Base-by-base conservation (phyloP, 2,113 vertebrate genomes). In the Myrmophylax atrothorax region DNA sequence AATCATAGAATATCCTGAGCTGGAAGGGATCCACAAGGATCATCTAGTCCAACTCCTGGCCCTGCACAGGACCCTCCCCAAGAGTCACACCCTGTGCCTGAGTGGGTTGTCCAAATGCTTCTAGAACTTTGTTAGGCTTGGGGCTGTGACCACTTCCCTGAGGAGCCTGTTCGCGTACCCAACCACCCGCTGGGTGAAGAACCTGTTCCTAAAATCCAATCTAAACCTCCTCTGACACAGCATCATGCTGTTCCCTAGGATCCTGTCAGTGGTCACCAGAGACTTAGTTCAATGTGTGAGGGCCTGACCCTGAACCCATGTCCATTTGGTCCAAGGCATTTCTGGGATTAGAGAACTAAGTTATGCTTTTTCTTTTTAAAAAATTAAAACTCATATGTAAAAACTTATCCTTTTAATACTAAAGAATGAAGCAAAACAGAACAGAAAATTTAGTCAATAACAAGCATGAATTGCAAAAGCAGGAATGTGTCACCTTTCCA, bases 221-320 rank as follows among this genome's bases (percentile, higher is more conserved):
- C 14, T 14, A 25, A 83, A 60, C 46, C n/a, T 35, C 3, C 5
- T 62, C 55, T 75, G 46, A 4, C 24, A 40, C 24, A 18, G 0
- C 24, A 35, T 47, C 55, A 35, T 25, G n/a, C n/a, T 56, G 14
- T 40, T 68, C 55, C 22, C 14, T 22, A 0, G 0, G 3, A 10
- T 15, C 7, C 25, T 76, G 29, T 22, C 55, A 2, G 29, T 55
- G 29, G 53, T 31, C n/a, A 62, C 25, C 47, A 69, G 29, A 17
- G 16, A 8, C 46, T 5, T n/a, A 62, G 20, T 3, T 81, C 29
- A 33, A 1, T 0, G 1, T 18, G 24, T 15, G 33, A 59, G 28
- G 12, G 4, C 11, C 26, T 64, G 47, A 70, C 31, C 29, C 22
- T 53, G 18, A 20, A 59, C 24, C 23, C 3, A 3, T 0, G 0